Percentiles rank a stretch among this genome's conserved stretches.
These are phyloP conservation scores for Geodia barretti DNA, from an alignment of 37 sponge, comb jelly and placozoan genomes.

Conservation along the genomic window DNA sequence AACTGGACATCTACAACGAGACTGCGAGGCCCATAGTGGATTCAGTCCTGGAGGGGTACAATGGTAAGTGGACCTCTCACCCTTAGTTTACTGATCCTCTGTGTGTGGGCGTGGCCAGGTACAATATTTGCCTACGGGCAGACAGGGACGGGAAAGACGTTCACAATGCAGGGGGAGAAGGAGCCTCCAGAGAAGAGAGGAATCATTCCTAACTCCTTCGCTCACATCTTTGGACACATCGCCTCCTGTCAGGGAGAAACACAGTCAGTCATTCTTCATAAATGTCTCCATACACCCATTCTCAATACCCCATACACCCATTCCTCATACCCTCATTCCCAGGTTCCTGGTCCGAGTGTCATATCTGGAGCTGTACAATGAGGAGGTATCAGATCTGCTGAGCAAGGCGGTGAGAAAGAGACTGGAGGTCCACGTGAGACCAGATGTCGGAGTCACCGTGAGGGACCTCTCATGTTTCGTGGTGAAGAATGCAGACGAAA, in stretches of 20 bases:
- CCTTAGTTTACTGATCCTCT: neutral
- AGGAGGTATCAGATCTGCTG: slow-evolving; percentile 93
- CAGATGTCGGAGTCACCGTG: slow-evolving; percentile 97
- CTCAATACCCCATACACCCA: neutral
- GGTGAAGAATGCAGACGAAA: slow-evolving; percentile 91
- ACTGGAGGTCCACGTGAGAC: slow-evolving; percentile 89
- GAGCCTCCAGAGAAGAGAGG: slow-evolving; percentile 80
- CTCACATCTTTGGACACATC: slow-evolving; percentile 86
- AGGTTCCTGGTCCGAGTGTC: slow-evolving; percentile 96
- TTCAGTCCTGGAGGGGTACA: slow-evolving; percentile 95
- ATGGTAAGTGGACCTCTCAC: slow-evolving; percentile 56
- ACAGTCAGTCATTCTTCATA: slow-evolving; percentile 18
- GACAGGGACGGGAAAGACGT: slow-evolving; percentile 99
- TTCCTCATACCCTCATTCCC: neutral
- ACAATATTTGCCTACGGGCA: slow-evolving; percentile 99
- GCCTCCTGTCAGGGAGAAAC: slow-evolving; percentile 77
- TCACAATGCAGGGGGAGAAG: slow-evolving; percentile 93
- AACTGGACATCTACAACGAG: slow-evolving; percentile 90
- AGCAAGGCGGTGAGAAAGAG: slow-evolving; percentile 57
- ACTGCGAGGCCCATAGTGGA: slow-evolving; percentile 91
- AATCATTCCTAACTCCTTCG: slow-evolving; percentile 98
- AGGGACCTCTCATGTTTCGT: slow-evolving; percentile 86
- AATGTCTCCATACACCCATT: neutral
- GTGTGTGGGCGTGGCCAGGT: slow-evolving; percentile 43
- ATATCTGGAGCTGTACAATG: slow-evolving; percentile 98